Evolutionary conservation across 2,113 vertebrate species (phyloP).

Genomic region (Sisor rabdophorus): DNA sequence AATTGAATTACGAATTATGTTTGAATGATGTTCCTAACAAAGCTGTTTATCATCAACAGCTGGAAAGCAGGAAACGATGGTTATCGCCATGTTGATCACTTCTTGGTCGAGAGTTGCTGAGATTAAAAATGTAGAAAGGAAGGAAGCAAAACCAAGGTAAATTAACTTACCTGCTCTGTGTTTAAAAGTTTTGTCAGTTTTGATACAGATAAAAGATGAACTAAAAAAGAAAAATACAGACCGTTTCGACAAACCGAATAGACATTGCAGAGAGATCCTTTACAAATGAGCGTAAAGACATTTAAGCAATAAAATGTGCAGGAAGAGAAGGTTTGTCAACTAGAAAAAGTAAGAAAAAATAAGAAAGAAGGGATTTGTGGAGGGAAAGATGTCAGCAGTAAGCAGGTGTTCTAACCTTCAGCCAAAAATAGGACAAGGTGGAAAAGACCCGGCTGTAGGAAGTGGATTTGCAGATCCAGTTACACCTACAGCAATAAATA

Average conservation of each 20-base stretch:
- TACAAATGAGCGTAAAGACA: conserved; percentile 12
- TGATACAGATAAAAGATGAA: not conserved
- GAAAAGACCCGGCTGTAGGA: not conserved
- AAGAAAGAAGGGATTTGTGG: conserved; percentile 13
- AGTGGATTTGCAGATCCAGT: not conserved
- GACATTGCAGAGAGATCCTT: conserved; percentile 12
- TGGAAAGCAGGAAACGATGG: conserved; percentile 8
- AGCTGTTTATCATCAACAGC: not conserved
- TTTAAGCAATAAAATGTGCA: not conserved
- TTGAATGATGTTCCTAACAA: not conserved
- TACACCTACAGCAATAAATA: not conserved
- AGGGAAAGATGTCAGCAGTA: not conserved
- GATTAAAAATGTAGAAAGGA: not conserved
- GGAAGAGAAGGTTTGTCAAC: conserved; percentile 9
- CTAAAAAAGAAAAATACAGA: not conserved
- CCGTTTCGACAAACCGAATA: not conserved
- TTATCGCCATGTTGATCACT: not conserved
- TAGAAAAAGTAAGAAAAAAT: not conserved
- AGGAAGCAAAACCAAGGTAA: not conserved
- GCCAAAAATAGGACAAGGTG: not conserved
- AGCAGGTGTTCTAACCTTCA: conserved; percentile 14
- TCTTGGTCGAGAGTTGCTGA: not conserved
- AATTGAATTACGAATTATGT: not conserved
- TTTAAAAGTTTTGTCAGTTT: not conserved
- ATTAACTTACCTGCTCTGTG: not conserved